Evolutionary conservation across 2,113 vertebrate genomes (phyloP).

Genomic region (Pan troglodytes): DNA sequence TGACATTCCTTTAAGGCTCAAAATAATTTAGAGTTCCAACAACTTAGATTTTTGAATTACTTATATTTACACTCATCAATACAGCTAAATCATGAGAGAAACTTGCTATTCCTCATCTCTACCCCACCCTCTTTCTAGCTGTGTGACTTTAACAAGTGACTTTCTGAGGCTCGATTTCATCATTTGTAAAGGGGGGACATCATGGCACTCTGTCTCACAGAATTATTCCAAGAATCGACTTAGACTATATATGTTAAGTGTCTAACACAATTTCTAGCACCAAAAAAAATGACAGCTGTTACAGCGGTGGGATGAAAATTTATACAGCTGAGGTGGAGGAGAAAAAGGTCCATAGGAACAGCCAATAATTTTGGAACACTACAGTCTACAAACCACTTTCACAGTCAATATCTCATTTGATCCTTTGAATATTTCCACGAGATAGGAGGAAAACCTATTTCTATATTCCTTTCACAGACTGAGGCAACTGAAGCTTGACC

Average conservation of each 20-base stretch:
- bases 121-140: background rate
- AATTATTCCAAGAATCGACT: background rate
- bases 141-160: background rate
- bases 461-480: background rate
- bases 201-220: background rate
- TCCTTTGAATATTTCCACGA: background rate
- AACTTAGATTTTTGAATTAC: background rate
- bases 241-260: background rate
- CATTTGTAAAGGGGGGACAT: background rate
- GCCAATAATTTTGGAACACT: background rate
- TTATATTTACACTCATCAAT: background rate
- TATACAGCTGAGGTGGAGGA: background rate
- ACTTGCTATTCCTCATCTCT: background rate
- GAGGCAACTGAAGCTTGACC: background rate
- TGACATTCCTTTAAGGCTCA: background rate
- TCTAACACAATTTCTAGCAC: conserved; percentile 17
- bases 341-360: background rate
- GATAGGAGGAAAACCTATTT: background rate
- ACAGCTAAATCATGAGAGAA: background rate
- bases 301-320: background rate
- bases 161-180: background rate
- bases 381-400: background rate
- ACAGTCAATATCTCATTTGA: background rate
- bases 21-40: background rate
- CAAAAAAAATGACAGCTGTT: background rate